These are phyloP conservation scores for Monopis laevigella DNA, from an alignment of 2,888 invertebrate species.

Conservation along the genomic window DNA sequence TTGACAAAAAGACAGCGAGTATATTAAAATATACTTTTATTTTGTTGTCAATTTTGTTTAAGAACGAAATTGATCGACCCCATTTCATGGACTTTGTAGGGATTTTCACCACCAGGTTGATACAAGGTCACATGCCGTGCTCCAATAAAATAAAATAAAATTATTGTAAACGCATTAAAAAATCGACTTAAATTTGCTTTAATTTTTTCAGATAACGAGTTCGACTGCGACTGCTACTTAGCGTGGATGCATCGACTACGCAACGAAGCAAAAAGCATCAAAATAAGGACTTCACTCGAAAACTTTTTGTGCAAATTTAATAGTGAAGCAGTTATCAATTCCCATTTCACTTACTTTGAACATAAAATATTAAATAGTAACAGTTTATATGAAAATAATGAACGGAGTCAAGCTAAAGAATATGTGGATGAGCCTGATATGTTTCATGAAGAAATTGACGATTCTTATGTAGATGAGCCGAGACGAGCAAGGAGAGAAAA, in stretches of 20 bases:
- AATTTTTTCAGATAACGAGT: constrained; percentile 81
- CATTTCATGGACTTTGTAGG: too few species aligned
- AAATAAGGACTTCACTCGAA: constrained; percentile 75
- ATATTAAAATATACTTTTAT: too few species aligned
- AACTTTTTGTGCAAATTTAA: constrained; percentile 78
- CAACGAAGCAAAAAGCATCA: constrained; percentile 78
- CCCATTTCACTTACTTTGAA: constrained; percentile 53
- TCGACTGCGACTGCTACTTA: constrained; percentile 85
- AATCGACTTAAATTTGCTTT: too few species aligned
- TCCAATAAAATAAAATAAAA: too few species aligned
- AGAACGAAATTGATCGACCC: too few species aligned
- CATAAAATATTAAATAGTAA: constrained; percentile 43
- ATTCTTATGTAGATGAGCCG: constrained; percentile 46
- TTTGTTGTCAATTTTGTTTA: too few species aligned
- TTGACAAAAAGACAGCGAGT: too few species aligned
- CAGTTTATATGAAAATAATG: constrained; percentile 41
- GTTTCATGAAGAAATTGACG: constrained; percentile 49
- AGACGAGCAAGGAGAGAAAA: constrained; percentile 44
- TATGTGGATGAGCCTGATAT: constrained; percentile 42
- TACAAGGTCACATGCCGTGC: too few species aligned
- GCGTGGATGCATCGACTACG: constrained; percentile 82
- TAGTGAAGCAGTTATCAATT: constrained; percentile 41
- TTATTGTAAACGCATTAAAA: constrained; percentile 10
- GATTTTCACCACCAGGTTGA: too few species aligned
- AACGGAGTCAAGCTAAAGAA: constrained; percentile 45